phyloP scores from a whole-genome alignment of 2,113 vertebrate genomes.

The Menidia beryllina region DNA sequence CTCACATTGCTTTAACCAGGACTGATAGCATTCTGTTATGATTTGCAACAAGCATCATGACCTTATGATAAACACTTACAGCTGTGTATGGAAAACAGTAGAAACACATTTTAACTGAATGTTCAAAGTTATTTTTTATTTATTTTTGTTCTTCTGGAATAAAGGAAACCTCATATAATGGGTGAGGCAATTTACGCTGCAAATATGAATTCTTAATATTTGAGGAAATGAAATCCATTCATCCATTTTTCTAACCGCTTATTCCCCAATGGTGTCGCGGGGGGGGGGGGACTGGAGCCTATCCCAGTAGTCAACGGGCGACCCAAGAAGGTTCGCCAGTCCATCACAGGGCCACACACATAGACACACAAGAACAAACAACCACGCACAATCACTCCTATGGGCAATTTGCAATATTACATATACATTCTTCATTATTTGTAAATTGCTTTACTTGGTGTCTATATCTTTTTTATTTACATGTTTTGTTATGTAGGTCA shows the following conservation, averaged over 20 bases:
- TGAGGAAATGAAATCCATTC: conserved; percentile 11
- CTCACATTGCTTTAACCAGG: conserved; percentile 61
- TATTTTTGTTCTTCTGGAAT: not conserved
- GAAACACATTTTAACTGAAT: conserved; percentile 57
- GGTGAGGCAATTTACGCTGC: not conserved
- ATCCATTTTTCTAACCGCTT: no score
- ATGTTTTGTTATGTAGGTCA: not conserved
- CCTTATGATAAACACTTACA: conserved; percentile 49
- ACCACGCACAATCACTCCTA: no score
- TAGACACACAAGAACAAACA: no score
- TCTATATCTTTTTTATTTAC: not conserved
- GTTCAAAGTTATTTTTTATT: conserved; percentile 46
- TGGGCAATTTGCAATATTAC: no score
- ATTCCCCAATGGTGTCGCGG: no score
- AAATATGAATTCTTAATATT: conserved; percentile 27
- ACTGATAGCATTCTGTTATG: conserved; percentile 60
- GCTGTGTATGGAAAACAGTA: conserved; percentile 45
- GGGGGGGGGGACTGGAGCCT: no score
- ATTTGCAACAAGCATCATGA: conserved; percentile 41
- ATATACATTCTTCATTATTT: no score
- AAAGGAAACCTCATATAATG: conserved; percentile 16
- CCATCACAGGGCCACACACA: no score
- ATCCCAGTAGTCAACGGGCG: no score
- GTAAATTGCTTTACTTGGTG: no score
- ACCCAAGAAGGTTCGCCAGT: no score